Percentiles rank a stretch among this genome's conserved stretches.
phyloP scores from a whole-genome alignment of 2,888 invertebrate genomes.

The Aphrophora alni region DNA sequence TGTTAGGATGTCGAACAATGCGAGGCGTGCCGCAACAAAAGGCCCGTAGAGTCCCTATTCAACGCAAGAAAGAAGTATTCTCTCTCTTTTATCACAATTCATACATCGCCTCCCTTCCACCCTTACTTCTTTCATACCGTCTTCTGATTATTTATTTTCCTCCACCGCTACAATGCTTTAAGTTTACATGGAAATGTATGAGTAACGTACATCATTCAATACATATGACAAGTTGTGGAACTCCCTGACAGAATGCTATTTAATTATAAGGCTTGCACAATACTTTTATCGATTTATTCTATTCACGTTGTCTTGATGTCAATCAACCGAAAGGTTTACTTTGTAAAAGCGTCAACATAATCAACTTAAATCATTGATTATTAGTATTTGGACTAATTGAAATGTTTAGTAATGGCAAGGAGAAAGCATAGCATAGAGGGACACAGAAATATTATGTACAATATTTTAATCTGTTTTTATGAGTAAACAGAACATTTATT shows the following conservation, averaged over 20 bases:
- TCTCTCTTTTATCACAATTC: conserved; percentile 41
- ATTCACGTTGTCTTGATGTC: too few species aligned
- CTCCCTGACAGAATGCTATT: not conserved
- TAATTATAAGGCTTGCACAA: not conserved
- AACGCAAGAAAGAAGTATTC: conserved; percentile 38
- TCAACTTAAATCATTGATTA: too few species aligned
- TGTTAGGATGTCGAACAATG: conserved; percentile 43
- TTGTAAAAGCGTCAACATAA: too few species aligned
- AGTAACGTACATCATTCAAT: not conserved
- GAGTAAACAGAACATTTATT: too few species aligned
- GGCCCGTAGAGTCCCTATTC: conserved; percentile 37
- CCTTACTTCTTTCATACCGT: conserved; percentile 17
- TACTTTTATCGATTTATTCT: too few species aligned
- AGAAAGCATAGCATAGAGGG: too few species aligned
- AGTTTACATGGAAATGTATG: conserved; percentile 16
- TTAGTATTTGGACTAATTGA: too few species aligned
- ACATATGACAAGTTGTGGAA: not conserved
- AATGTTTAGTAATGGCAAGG: too few species aligned
- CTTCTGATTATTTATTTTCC: conserved; percentile 39
- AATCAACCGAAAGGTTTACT: too few species aligned
- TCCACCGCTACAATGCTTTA: conserved; percentile 15
- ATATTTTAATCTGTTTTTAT: too few species aligned
- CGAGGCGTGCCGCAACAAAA: conserved; percentile 45
- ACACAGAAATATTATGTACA: too few species aligned
- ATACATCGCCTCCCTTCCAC: conserved; percentile 32